These are phyloP conservation scores for Hyla sarda DNA, from an alignment of 2,113 vertebrate genomes.

Conservation along the genomic window DNA sequence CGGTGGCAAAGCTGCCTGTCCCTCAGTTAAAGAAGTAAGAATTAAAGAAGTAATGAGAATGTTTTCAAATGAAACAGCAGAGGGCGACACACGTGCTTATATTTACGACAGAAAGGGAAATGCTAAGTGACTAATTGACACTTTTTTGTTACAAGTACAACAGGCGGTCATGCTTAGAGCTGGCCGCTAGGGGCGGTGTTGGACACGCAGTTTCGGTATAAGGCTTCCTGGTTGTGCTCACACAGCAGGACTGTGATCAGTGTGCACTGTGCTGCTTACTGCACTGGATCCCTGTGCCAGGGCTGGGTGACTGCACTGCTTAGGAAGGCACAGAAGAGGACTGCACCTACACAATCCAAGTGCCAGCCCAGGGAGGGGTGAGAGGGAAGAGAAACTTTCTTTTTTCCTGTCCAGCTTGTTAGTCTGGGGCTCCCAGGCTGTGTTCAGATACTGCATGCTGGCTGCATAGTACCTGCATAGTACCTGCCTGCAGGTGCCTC, in stretches of 20 bases:
- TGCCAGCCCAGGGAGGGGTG: not conserved
- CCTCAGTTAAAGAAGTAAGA: too few relatives aligned
- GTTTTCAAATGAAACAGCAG: not conserved
- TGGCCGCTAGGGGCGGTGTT: constrained; percentile 44
- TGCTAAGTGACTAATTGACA: not conserved
- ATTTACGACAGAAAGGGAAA: not conserved
- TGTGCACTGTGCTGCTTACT: not conserved
- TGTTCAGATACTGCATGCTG: not conserved
- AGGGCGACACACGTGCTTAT: not conserved
- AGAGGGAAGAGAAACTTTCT: not conserved
- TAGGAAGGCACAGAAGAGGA: not conserved
- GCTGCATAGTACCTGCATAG: not conserved
- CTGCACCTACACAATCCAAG: not conserved
- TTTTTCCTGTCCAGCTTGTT: not conserved
- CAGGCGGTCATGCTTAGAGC: not conserved
- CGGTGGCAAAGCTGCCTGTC: too few relatives aligned
- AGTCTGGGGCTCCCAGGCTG: not conserved
- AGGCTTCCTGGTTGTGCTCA: constrained; percentile 51
- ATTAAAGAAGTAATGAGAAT: not conserved
- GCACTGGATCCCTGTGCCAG: not conserved
- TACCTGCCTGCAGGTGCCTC: constrained; percentile 1
- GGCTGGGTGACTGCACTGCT: not conserved
- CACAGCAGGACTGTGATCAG: not conserved
- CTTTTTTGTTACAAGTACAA: not conserved
- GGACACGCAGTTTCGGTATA: not conserved